Base-by-base conservation (phyloP, 2,888 invertebrate species). In the Mellilla xanthometata region DNA sequence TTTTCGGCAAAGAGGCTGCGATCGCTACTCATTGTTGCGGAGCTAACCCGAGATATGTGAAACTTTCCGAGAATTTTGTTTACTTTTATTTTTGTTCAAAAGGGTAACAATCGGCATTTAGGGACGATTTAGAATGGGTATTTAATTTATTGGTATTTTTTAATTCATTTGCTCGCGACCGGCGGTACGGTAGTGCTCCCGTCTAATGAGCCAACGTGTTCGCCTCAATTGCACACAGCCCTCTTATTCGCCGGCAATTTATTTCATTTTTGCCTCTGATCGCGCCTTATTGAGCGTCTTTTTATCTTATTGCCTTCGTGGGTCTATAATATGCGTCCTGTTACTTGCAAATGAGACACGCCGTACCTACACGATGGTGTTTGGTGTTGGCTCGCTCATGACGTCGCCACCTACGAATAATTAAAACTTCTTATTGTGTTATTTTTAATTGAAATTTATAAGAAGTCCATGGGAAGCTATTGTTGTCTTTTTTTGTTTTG, bases 191-290 rank as follows among this genome's bases (percentile, higher is more conserved):
- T 60, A 67, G 65, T 57, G 62, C 59, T 51, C 62, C 62, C 75
- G 68, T 87, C 88, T 89, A 89, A 89, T 89, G 89, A 89, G 89
- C 88, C 76, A 76, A 71, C 88, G 77, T 89, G 89, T 89, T 88
- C 84, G 77, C 77, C 75, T 86, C 87, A 86, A 88, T 88, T 89
- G 88, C 87, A 81, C 86, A 84, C 81, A 81, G 81, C 75, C 84
- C 82, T 84, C 82, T 86, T 86, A 86, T 85, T 85, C 87, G 79
- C 80, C 72, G 82, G 86, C 87, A 88, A 88, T 89, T 89, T 89
- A 89, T 89, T 88, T 88, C 82, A 89, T 89, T 89, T 89, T 89
- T 88, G 88, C 86, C 72, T 88, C 80, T 85, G 88, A 86, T 84
- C 86, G 86, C 87, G 85, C 88, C 88, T 88, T 89, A 89, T 88